Base-by-base conservation (phyloP, 2,797 vertebrate genomes). In the Taeniopygia guttata region DNA sequence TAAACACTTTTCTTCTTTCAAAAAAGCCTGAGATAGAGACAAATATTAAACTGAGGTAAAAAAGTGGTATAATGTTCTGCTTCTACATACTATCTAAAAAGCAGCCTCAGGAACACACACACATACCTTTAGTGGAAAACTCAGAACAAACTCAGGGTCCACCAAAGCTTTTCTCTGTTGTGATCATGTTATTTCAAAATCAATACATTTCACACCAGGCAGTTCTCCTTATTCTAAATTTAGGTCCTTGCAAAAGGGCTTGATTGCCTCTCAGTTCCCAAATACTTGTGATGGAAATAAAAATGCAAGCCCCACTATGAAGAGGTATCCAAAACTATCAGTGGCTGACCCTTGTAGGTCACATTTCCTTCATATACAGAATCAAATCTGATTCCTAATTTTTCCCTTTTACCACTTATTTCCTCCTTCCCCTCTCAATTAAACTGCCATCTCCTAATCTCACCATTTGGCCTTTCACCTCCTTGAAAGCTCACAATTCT, bases 391-490 rank as follows among this genome's bases (percentile, higher is more conserved):
- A 48, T 51, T 89, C 59, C 48, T 48, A 36, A 30, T 38, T 87
- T 63, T 92, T 64, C n/a, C 85, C 20, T 68, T 87, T 85, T 60
- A 48, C 46, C 60, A 75, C 26, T 43, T 62, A 26, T 81, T 91
- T 92, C 45, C 55, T 87, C 60, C 51, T 89, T 85, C 72, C 66
- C 81, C 49, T 93, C 58, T 85, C 89, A 87, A 59, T 87, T 92
- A 92, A 91, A 90, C 73, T 42, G 48, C 69, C 76, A 79, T 12
- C 25, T 67, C 55, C 70, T 92, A 89, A 92, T 77, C 68, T 75
- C 73, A 64, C 27, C 43, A 36, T 89, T 80, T 93, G 91, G 69
- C 87, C 92, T 94, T 89, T 92, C 73, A 94, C 92, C 84, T 90
- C 66, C 8, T 11, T 8, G 13, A 77, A 84, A 81, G 27, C 83